Percentiles rank a stretch among this genome's conserved stretches.
phyloP scores from a whole-genome alignment of 2,888 invertebrate species.

The Sympetrum striolatum region DNA sequence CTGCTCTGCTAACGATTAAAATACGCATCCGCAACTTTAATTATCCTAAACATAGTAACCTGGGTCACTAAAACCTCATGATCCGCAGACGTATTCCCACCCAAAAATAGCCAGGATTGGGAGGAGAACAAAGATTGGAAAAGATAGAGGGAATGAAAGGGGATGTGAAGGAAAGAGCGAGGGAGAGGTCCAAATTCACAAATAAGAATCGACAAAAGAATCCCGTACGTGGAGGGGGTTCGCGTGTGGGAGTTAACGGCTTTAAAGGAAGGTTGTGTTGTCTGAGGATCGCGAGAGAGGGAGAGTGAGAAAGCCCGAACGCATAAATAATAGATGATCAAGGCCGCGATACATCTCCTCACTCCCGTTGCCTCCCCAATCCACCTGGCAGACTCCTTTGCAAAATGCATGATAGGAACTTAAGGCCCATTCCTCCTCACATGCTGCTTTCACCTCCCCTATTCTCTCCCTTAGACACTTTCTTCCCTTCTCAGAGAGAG shows the following conservation, averaged over 20 bases:
- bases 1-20: neutral
- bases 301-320: neutral
- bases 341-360: slow-evolving; percentile 38
- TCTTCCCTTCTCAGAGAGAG: neutral
- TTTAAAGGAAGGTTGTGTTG: slow-evolving; percentile 20
- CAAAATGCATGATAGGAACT: slow-evolving; percentile 39
- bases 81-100: neutral
- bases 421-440: slow-evolving; percentile 31
- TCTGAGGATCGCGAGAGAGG: neutral
- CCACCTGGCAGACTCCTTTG: slow-evolving; percentile 36
- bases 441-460: neutral
- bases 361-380: neutral
- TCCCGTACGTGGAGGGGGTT: neutral
- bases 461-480: neutral
- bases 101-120: neutral
- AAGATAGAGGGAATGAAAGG: neutral
- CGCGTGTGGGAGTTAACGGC: slow-evolving; percentile 10
- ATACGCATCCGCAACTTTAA: neutral
- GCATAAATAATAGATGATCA: slow-evolving; percentile 39
- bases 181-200: neutral
- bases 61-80: neutral
- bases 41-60: neutral
- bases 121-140: neutral
- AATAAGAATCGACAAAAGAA: neutral
- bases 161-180: neutral